These are phyloP conservation scores for Xerus inauris DNA, from an alignment of 2,113 vertebrate genomes.

Conservation along the genomic window DNA sequence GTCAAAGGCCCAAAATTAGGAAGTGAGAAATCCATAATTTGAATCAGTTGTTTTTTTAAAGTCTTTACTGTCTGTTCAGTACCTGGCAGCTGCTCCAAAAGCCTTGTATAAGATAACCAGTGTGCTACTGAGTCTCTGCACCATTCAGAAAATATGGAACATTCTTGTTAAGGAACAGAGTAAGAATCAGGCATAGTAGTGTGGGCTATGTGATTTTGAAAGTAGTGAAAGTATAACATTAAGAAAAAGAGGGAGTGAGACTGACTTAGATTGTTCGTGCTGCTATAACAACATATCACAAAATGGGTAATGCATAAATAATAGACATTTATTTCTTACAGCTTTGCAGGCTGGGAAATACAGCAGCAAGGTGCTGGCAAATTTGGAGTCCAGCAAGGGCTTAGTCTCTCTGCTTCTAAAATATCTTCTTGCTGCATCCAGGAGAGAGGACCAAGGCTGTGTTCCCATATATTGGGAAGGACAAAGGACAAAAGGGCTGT, in stretches of 20 bases:
- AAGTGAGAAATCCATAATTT: not conserved
- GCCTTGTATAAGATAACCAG: not conserved
- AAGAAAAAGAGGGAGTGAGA: not conserved
- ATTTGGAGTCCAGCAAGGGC: not conserved
- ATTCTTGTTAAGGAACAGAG: not conserved
- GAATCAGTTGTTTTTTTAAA: not conserved
- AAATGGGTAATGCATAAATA: not conserved
- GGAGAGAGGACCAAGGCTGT: too few species aligned
- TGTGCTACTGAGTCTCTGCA: not conserved
- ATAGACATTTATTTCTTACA: not conserved
- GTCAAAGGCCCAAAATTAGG: not conserved
- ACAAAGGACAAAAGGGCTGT: not conserved
- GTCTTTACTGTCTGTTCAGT: not conserved
- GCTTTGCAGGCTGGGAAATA: not conserved
- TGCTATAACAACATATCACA: not conserved
- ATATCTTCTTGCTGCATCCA: not conserved
- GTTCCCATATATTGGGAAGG: not conserved
- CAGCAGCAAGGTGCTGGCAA: too few species aligned
- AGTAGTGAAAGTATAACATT: not conserved
- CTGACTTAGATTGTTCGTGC: not conserved
- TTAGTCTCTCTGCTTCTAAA: not conserved
- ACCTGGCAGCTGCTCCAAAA: rapidly evolving
- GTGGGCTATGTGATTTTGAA: not conserved
- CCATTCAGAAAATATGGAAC: not conserved
- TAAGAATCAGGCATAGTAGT: not conserved